phyloP scores from a whole-genome alignment of 2,797 vertebrate genomes.

The Crossoptilon crossoptilon region DNA sequence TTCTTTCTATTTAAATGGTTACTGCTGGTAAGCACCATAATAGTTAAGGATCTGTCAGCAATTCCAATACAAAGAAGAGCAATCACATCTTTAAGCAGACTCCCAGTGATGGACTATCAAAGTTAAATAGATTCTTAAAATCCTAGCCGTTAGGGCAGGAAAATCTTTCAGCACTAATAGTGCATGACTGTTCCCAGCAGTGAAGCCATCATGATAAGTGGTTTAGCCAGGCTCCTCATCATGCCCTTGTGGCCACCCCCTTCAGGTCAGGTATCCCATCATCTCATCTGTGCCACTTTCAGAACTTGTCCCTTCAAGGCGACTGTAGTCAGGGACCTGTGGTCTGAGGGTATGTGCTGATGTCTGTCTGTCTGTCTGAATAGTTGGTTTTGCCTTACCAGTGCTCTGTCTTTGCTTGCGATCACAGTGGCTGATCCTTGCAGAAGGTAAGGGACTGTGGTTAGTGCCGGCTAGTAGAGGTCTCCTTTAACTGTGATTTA shows the following conservation, averaged over 20 bases:
- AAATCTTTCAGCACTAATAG: constrained; percentile 74
- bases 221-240: constrained; percentile 13
- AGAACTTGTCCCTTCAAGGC: neutral
- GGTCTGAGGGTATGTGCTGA: neutral
- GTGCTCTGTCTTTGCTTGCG: neutral
- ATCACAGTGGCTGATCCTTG: neutral
- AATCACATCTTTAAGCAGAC: constrained; percentile 70
- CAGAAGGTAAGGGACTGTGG: constrained; percentile 3
- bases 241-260: constrained; percentile 36
- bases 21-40: constrained; percentile 65
- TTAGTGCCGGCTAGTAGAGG: constrained; percentile 12
- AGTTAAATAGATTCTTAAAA: constrained; percentile 75
- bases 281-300: neutral
- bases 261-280: constrained; percentile 35
- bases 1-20: constrained; percentile 72
- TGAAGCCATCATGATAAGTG: constrained; percentile 60
- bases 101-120: constrained; percentile 68
- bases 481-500: constrained; percentile 67
- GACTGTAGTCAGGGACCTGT: neutral
- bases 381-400: neutral
- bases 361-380: neutral
- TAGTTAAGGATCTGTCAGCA: constrained; percentile 75
- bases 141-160: constrained; percentile 65
- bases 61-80: constrained; percentile 73
- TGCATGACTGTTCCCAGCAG: constrained; percentile 65